Evolutionary conservation across 2,888 invertebrate species (phyloP), one percentile per base, ranked within the genome.

Genomic region (Andrena bucephala): DNA sequence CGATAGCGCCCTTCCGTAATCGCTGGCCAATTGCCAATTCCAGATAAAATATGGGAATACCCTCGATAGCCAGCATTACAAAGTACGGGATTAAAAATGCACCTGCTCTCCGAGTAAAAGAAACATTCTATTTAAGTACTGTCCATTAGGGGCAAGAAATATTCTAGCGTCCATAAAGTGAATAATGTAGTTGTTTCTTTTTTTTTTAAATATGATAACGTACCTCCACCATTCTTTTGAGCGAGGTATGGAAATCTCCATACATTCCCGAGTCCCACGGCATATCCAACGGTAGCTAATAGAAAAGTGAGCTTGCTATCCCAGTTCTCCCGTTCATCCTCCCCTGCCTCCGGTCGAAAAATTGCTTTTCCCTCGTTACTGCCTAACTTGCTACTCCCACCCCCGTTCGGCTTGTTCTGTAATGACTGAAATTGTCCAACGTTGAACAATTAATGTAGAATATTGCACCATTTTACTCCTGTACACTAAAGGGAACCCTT

Each of bases 1-100:
- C 98, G 73, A 99, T 98, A 24, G 98, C 98, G 16, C 99, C 98
- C 94, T 99, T 98, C 87, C 99, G 95, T 93, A 99, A 94, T 81
- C 98, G 95, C 94, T 99, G 99, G 0, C 99, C 99, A 82, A 99
- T 98, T 1, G 99, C 99, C 92, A 99, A 95, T 94, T 99, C 99
- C 94, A 99, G 95, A 94, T 99, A 99, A 94, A 99, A 98, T 92
- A 99, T 98, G 0, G 99, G 99, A 89, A 99, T 97, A 0, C 99
- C 99, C 93, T 99, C 98, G 85, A 99, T 96, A 31, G 97, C 97
- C 92, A 99, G 94, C 98, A 99, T 99, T 85, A 99, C 97, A 92
- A 99, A 97, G 94, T 99, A 99, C 0, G 99, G 99, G 89, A 99
- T 98, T 83, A 99, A 95, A 93, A 99, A 99, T n/a, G 99, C 99